Base-by-base conservation (phyloP, 1,140 invertebrate species). In the Callitettix versicolor region DNA sequence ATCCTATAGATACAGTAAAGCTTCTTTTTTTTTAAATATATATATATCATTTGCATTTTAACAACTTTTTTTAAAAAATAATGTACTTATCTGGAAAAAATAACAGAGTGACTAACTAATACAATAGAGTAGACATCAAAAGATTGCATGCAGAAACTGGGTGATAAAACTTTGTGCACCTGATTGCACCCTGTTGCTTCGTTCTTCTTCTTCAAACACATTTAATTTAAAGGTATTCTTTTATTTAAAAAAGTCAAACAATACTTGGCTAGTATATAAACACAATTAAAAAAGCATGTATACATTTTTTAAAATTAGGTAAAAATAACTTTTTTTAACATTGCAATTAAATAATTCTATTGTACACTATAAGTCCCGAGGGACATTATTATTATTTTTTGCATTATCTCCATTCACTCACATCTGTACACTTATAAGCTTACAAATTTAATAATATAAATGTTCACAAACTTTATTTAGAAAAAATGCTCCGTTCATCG, bases 1-100 rank as follows among this genome's bases (percentile, higher is more conserved):
- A 51, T 51, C 48, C 36, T 34, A 51, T 51, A 51, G 48, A 51
- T 51, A 51, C 48, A 51, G 43, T 51, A 51, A 51, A 51, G 48
- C 48, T 51, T 38, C 36, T 30, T 51, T 51, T 51, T 38, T 51
- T 30, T 51, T 51, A 30, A 30, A 30, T 30, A 30, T 30, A 30
- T 26, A 38, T 46, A 46, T 51, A 51, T 51, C 34, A 51, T 51
- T 51, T 51, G 48, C 48, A 51, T 36, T 51, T 51, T 51, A 36
- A 51, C 36, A 51, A 51, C 48, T 36, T 51, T 51, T 51, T 51
- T 36, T 36, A 51, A 51, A 51, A 36, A 51, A 51, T 51, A 30
- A 51, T 36, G 34, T 48, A 48, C 43, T 48, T 51, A 36, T 30
- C 26, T 30, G 26, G 26, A 30, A 30, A 30, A 34, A 51, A 36